phyloP scores from a whole-genome alignment of 2,113 vertebrate genomes.

The Mirza zaza region DNA sequence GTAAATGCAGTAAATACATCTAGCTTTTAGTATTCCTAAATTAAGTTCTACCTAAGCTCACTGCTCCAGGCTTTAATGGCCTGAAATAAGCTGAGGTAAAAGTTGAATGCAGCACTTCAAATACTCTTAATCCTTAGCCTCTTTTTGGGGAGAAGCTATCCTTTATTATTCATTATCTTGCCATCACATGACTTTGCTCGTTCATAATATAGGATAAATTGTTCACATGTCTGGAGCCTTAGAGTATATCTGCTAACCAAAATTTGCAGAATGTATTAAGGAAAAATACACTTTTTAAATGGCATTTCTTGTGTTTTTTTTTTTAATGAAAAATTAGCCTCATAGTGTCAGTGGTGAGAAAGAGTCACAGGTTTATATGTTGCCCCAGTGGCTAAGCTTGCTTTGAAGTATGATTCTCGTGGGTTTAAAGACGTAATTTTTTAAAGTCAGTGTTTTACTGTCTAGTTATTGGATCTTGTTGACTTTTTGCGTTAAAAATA shows the following conservation, averaged over 20 bases:
- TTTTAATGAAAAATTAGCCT: conserved; percentile 41
- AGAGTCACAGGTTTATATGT: neutral
- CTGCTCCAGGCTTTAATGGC: neutral
- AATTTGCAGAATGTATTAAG: neutral
- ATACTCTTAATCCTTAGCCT: neutral
- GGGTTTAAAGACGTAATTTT: conserved; percentile 32
- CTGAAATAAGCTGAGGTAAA: neutral
- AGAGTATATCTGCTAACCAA: conserved; percentile 20
- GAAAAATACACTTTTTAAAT: conserved; percentile 17
- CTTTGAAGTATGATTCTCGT: conserved; percentile 34
- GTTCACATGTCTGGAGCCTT: conserved; percentile 33
- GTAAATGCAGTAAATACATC: neutral
- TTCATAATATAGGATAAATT: conserved; percentile 18
- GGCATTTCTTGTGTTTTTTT: neutral
- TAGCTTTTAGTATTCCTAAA: neutral
- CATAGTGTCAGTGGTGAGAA: neutral
- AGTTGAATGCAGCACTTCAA: conserved; percentile 11
- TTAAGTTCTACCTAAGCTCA: neutral
- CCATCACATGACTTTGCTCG: neutral
- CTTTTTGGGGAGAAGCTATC: neutral
- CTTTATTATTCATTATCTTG: neutral
- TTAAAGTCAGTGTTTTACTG: neutral
- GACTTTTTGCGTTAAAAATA: conserved; percentile 25
- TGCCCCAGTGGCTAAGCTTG: neutral
- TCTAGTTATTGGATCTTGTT: conserved; percentile 30